Evolutionary conservation across 2,888 invertebrate genomes (phyloP), one percentile per base, ranked within the genome.

Genomic region (Argynnis bischoffii): DNA sequence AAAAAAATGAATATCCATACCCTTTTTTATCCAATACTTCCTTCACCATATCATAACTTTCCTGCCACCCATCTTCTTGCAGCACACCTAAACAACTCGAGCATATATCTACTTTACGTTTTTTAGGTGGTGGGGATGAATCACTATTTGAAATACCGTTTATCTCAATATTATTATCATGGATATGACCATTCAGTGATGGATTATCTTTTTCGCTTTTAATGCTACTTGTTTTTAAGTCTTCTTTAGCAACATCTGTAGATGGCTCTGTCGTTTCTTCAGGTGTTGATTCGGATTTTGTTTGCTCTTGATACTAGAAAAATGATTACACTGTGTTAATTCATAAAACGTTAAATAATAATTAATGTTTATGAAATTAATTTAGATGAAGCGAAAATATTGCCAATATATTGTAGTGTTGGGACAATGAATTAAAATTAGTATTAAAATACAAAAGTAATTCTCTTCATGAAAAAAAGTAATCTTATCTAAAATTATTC

Each of bases 41-140:
- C 66, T 95, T 85, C 15, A 94, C 90, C 71, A 92, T 86, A 3
- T 90, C 83, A 63, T 94, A 87, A 60, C 93, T 89, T 31, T 91
- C 85, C 4, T 91, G 85, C 86, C 96, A 95, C 48, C 92, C 89
- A 18, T 88, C 83, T 65, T 93, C 89, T 77, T 96, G 95, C 63
- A 97, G 93, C 6, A 97, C 86, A 0, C 96, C 96, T 6, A 97
- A 85, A 79, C 97, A 98, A 61, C 94, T 93, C 0, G 94, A 84
- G 77, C 98, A 98, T 0, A 94, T 85, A 73, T 88, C 90, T 0
- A 80, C 72, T 71, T 94, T 94, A 6, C 83, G 77, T 70, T 88
- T 89, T 79, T 94, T 95, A 41, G 76, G 67, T 3, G 81, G 76
- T 0, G 85, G 84, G 1, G 78, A 68, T 11, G 18, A 18, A 11